Evolutionary conservation across 2,113 vertebrate genomes (phyloP).

Genomic region (Apteryx mantelli): DNA sequence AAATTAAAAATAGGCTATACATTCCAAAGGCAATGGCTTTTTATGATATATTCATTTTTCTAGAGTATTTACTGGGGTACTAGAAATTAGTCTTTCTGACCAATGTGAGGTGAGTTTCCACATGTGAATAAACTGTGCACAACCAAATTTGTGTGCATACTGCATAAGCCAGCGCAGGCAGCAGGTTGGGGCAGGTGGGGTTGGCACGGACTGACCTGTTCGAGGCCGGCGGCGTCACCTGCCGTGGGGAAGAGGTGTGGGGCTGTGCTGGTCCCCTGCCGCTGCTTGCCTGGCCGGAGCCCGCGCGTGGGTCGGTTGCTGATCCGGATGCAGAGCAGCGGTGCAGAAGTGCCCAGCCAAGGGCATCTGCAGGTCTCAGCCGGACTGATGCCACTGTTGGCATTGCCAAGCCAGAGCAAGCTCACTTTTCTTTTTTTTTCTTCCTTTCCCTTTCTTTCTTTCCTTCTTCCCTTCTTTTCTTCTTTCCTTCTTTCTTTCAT

Average conservation of each 20-base stretch:
- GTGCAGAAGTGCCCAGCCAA: rapidly evolving
- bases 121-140: rapidly evolving
- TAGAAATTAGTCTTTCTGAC: neutral
- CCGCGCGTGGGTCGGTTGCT: rapidly evolving
- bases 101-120: neutral
- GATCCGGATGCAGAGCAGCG: neutral
- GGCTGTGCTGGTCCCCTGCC: neutral
- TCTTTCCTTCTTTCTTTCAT: too few relatives aligned
- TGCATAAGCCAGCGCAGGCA: rapidly evolving
- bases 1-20: neutral
- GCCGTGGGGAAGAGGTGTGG: neutral
- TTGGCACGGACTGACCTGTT: rapidly evolving
- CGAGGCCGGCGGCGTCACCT: rapidly evolving
- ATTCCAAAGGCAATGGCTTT: neutral
- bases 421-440: too few relatives aligned
- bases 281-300: neutral
- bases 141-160: rapidly evolving
- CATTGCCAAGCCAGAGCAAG: neutral
- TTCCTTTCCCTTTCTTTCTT: rapidly evolving
- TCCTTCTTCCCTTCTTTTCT: rapidly evolving
- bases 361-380: neutral
- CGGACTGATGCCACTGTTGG: neutral
- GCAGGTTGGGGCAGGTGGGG: neutral
- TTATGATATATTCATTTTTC: neutral
- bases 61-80: rapidly evolving